Evolutionary conservation across 1,140 invertebrate genomes (phyloP), one percentile per base, ranked within the genome.

Genomic region (Tachypleus tridentatus): DNA sequence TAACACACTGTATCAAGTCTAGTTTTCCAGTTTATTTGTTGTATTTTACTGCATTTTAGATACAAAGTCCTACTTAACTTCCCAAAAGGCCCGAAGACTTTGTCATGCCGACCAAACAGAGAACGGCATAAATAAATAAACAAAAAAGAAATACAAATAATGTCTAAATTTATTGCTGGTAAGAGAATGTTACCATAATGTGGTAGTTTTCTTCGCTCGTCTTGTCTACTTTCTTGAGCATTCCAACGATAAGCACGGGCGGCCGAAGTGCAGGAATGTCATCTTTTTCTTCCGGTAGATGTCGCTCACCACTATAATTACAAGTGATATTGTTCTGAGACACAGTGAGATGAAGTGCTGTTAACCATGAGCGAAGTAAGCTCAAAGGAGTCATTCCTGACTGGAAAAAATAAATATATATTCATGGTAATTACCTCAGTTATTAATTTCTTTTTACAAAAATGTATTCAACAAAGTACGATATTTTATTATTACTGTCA

Each of bases 231-330:
- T 75, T 71, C 60, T 73, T 70, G 64, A 78, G 77, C 1, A 76
- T 76, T 4, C 78, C 78, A 7, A 79, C 76, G 49, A 79, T 72
- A 60, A 79, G 72, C 56, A 79, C 74, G 9, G 77, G 74, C 4
- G 78, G 78, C 50, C 75, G 76, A 6, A 77, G 66, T 7, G 70
- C 66, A 61, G 60, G 52, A 57, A 68, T 51, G 63, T 64, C 9
- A 60, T 56, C 51, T 63, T 66, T 57, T 49, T 69, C 51, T 60
- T 54, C n/a, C 52, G 51, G 5, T 58, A 29, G 57, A 58, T 47
- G 29, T 5, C 7, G 49, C 47, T 58, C 9, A 51, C 51, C 60
- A 47, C 11, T 60, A 60, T 58, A 57, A 56, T 49, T 57, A 47
- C 56, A 10, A 49, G 11, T 10, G 10, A 29, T 11, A 60, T n/a